Evolutionary conservation across 2,797 vertebrate species (phyloP).

Genomic region (Cygnus olor): DNA sequence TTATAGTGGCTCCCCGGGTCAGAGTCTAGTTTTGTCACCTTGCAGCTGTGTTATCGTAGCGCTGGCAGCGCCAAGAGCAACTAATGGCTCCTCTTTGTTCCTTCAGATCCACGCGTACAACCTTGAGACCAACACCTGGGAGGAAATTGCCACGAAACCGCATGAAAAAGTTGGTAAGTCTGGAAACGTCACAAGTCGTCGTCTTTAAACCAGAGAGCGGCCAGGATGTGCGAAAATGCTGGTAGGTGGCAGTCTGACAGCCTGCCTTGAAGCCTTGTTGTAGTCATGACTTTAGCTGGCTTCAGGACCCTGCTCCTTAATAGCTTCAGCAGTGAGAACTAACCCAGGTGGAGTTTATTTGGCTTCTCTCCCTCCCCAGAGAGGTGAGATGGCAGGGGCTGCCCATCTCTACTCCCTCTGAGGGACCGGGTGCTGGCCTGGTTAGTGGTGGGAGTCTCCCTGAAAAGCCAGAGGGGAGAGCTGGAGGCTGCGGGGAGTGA

Average conservation of each 20-base stretch:
- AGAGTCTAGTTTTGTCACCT: background rate
- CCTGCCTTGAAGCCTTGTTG: background rate
- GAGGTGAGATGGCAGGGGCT: background rate
- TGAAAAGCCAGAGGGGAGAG: background rate
- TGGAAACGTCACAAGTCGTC: background rate
- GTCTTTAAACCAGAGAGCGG: background rate
- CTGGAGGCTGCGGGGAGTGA: background rate
- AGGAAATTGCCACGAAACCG: constrained; percentile 94
- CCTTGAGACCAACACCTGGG: constrained; percentile 98
- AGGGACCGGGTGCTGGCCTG: background rate
- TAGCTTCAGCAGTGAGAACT: background rate
- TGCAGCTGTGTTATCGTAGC: background rate
- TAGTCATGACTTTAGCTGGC: rapidly evolving
- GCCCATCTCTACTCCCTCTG: background rate
- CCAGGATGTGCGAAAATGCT: rapidly evolving
- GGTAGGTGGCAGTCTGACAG: background rate
- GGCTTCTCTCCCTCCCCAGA: background rate
- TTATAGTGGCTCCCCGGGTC: background rate
- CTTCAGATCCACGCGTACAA: constrained; percentile 96
- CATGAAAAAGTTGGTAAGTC: constrained; percentile 93
- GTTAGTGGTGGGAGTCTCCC: background rate
- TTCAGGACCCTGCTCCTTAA: background rate
- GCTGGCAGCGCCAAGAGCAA: background rate
- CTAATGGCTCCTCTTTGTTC: background rate
- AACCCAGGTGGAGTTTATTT: background rate